These are phyloP conservation scores for Whitmania pigra DNA, from an alignment of 1,140 invertebrate species.

Conservation along the genomic window DNA sequence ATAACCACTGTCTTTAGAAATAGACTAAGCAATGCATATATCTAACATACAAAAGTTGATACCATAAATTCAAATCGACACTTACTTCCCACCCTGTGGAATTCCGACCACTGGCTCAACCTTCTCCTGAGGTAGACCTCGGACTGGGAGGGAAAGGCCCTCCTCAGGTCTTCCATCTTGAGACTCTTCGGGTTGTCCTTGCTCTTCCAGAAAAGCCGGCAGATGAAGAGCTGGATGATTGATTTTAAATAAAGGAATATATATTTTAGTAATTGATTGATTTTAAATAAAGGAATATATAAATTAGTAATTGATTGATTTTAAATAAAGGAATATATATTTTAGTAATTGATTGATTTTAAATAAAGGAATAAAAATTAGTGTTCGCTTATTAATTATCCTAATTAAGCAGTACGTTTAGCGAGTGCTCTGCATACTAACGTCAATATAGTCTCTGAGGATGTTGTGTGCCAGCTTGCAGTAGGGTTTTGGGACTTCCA, in stretches of 20 bases:
- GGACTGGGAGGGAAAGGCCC: constrained; percentile 86
- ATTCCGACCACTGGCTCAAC: constrained; percentile 91
- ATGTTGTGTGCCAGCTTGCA: constrained; percentile 97
- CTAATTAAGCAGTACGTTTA: no score
- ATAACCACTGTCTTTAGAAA: no score
- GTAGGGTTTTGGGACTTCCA: constrained; percentile 96
- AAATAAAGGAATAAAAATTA: no score
- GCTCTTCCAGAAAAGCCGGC: constrained; percentile 93
- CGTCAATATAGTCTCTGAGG: constrained; percentile 88
- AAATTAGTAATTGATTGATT: no score
- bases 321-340: no score
- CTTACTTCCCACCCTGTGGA: constrained; percentile 82
- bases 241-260: no score
- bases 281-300: no score
- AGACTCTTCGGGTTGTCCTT: constrained; percentile 58
- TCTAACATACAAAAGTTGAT: constrained; percentile 51
- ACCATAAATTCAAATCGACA: constrained; percentile 83
- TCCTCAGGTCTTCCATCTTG: constrained; percentile 97
- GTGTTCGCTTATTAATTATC: no score
- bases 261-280: no score
- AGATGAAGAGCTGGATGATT: constrained; percentile 74
- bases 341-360: no score
- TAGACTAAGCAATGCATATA: no score
- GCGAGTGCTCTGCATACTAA: constrained; percentile 31
- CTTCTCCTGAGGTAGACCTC: constrained; percentile 92